Evolutionary conservation across 2,797 vertebrate genomes (phyloP).

Genomic region (Pantherophis vulpinus): DNA sequence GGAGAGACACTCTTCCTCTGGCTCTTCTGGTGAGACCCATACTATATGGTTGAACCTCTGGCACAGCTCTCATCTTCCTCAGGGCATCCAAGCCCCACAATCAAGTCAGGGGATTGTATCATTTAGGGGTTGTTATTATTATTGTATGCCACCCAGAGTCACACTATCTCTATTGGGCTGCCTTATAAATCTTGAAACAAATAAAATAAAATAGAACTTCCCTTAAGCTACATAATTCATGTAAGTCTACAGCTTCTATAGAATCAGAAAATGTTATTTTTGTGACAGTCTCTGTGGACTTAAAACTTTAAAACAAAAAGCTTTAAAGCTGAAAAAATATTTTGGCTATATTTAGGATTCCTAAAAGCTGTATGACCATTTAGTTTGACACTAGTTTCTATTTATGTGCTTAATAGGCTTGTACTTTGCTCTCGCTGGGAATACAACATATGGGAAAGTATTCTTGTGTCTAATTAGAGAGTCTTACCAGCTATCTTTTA

Average conservation of each 20-base stretch:
- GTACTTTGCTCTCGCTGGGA: not conserved
- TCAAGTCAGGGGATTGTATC: not conserved
- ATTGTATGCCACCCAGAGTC: not conserved
- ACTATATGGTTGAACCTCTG: not conserved
- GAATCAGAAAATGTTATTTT: fast-evolving
- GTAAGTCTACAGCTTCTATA: not conserved
- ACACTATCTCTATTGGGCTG: not conserved
- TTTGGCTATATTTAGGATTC: constrained; percentile 62
- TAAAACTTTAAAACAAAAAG: constrained; percentile 44
- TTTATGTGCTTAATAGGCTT: not conserved
- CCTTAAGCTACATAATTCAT: not conserved
- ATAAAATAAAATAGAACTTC: not conserved
- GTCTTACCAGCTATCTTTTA: not conserved
- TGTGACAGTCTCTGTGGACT: constrained; percentile 67
- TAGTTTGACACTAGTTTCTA: not conserved
- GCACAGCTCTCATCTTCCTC: not conserved
- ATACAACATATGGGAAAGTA: not conserved
- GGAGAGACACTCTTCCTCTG: not conserved
- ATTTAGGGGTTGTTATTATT: not conserved
- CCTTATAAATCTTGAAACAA: not conserved
- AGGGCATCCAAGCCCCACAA: not conserved
- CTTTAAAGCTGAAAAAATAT: constrained; percentile 72
- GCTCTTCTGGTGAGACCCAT: not conserved
- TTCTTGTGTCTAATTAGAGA: not conserved
- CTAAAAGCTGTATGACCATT: constrained; percentile 66